A percentile compares a stretch with the other conserved stretches of the same genome.
phyloP scores from a whole-genome alignment of 2,888 invertebrate species.

The Dromius quadrimaculatus region DNA sequence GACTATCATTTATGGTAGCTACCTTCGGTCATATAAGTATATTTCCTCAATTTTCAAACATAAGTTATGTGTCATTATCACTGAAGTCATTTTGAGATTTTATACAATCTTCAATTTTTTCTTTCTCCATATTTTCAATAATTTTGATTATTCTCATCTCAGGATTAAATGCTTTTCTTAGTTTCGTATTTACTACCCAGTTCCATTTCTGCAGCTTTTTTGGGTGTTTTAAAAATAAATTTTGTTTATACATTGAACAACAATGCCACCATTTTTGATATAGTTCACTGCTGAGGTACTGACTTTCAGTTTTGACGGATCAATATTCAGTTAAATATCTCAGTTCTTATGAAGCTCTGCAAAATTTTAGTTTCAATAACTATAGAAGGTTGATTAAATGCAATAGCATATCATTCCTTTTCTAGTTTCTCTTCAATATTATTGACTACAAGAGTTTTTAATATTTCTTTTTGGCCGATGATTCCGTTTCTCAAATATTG shows the following conservation, averaged over 20 bases:
- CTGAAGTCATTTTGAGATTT: background rate
- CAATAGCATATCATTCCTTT: background rate
- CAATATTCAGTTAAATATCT: background rate
- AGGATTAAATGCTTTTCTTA: background rate
- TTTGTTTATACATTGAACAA: background rate
- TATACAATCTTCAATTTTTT: background rate
- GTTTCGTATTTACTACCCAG: background rate
- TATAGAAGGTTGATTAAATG: background rate
- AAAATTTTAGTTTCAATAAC: too few relatives aligned
- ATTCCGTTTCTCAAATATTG: too few relatives aligned
- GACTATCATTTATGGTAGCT: background rate
- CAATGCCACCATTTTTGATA: too few relatives aligned
- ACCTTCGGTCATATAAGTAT: background rate
- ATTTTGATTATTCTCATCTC: background rate
- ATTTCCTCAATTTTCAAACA: too few relatives aligned
- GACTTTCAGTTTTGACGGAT: background rate
- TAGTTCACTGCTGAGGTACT: background rate
- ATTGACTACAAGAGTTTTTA: background rate
- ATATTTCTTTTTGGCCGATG: too few relatives aligned
- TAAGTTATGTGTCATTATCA: background rate
- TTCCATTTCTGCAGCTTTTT: background rate
- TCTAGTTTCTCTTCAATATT: background rate
- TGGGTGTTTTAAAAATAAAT: background rate
- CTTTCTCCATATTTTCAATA: background rate
- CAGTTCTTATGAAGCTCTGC: background rate